Conservation (phyloP, 2,888 invertebrate genomes). For the Drepanosiphum platanoidis region DNA sequence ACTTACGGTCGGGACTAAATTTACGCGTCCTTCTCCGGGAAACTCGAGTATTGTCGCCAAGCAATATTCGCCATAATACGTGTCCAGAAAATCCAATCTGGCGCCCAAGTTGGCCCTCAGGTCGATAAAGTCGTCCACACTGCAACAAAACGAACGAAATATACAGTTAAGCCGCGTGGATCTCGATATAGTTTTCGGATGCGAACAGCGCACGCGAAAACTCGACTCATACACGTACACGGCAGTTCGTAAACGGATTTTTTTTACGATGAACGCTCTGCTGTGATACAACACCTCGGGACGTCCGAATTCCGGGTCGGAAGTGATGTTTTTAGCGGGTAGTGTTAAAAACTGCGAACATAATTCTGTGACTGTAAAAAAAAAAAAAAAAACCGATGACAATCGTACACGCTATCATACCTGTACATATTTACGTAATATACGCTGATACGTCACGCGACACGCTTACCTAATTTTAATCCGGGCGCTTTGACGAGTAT, state of each 20-base stretch:
- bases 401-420: neutral
- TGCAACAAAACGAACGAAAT: neutral
- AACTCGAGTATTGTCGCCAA: slow-evolving; percentile 27
- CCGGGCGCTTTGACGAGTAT: neutral
- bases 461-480: neutral
- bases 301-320: slow-evolving; percentile 7
- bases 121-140: slow-evolving; percentile 13
- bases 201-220: neutral
- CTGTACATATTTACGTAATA: too few species aligned
- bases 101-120: slow-evolving; percentile 8
- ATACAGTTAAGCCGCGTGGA: too few species aligned
- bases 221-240: neutral
- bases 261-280: neutral
- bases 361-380: neutral
- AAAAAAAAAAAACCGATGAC: neutral
- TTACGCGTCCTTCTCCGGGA: slow-evolving; percentile 22
- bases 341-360: neutral
- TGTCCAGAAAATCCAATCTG: slow-evolving; percentile 27
- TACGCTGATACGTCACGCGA: too few species aligned
- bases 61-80: slow-evolving; percentile 32
- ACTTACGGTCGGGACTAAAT: slow-evolving; percentile 41
- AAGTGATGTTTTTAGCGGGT: neutral
- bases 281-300: slow-evolving; percentile 26
- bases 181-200: neutral
- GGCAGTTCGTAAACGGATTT: slow-evolving; percentile 8